Base-by-base conservation (phyloP, 2,888 invertebrate genomes). In the Harmothoe impar region DNA sequence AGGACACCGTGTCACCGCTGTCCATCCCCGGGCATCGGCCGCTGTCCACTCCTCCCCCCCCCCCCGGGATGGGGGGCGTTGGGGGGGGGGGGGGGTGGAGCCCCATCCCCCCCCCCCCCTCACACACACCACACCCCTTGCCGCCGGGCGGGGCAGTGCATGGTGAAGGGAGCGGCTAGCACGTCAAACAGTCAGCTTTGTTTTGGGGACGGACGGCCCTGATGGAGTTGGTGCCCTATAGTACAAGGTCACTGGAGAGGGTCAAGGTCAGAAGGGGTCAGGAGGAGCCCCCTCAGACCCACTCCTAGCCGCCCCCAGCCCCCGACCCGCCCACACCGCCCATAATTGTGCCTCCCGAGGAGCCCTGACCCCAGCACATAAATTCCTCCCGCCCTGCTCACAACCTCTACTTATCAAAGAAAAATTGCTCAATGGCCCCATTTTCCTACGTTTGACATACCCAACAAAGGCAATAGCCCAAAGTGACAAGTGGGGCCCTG, bases 341-440 rank as follows among this genome's bases (percentile, higher is more conserved):
- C 84, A 43, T 84, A 84, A 84, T 84, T 84, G 84, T 84, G n/a
- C 84, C 84, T 84, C 84, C 84, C 20, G 84, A 35, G 29, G 43
- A 23, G 43, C 12, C 84, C 35, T 84, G 51, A 51, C 84, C 51
- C 43, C 43, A 25, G 51, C 43, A 25, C 84, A 84, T 84, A 84
- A 84, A 84, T 84, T 84, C 51, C 17, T 84, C 33, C n/a, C 84
- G 3, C 29, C 68, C 12, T 15, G 72, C 72, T 72, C 25, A 72
- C 72, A 72, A 72, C 72, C 72, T 29, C 72, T 72, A 72, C 72
- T 72, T 72, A 72, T 72, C 29, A 72, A 72, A 72, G 72, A 72
- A 72, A 84, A 84, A 84, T 84, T 33, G 51, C 51, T 51, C 51
- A 51, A 84, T 84, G 84, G 84, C 5, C 35, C 84, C 25, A 84